phyloP scores from a whole-genome alignment of 2,797 vertebrate species.

The Setipinna tenuifilis region DNA sequence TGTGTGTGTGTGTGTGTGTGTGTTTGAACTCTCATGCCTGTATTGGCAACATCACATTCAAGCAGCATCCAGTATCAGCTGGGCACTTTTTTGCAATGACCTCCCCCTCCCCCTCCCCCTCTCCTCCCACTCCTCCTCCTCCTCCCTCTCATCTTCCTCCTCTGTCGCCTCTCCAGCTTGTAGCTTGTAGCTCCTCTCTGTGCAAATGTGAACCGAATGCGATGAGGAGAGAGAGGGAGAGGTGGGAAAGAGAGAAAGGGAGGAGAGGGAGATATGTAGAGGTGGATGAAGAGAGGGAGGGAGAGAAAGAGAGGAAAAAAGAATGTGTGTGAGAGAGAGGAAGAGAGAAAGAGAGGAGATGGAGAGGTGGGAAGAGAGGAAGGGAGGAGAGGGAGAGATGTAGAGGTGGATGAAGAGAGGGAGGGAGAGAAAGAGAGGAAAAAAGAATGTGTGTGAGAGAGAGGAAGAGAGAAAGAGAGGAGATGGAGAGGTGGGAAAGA shows the following conservation, averaged over 20 bases:
- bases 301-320: too few relatives aligned
- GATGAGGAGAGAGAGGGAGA: background rate
- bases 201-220: background rate
- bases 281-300: too few relatives aligned
- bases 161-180: background rate
- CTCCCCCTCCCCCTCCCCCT: background rate
- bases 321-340: too few relatives aligned
- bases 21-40: background rate
- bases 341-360: too few relatives aligned
- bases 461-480: too few relatives aligned
- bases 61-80: background rate
- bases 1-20: constrained; percentile 6
- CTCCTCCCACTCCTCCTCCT: background rate
- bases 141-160: background rate
- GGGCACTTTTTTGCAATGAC: background rate
- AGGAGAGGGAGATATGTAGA: too few relatives aligned
- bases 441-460: too few relatives aligned
- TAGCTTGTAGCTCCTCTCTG: background rate
- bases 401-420: background rate
- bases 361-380: background rate
- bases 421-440: background rate
- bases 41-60: background rate
- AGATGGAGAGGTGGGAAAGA: too few relatives aligned
- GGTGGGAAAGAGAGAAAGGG: too few relatives aligned
- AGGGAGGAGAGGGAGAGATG: background rate